These are phyloP conservation scores for Sebastes nivosus DNA, from an alignment of 2,797 vertebrate species.

Conservation along the genomic window DNA sequence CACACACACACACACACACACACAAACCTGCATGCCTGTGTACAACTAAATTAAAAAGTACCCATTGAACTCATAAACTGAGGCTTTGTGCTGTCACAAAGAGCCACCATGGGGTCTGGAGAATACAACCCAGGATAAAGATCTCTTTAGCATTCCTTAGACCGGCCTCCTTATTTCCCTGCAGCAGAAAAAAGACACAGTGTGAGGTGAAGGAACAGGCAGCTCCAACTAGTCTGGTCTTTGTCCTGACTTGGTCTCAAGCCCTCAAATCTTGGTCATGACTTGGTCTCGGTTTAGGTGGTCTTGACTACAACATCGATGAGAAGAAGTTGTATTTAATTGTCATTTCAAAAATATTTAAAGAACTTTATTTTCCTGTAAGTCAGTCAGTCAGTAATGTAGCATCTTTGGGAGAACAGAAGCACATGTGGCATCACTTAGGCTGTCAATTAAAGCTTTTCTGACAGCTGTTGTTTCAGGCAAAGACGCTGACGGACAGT, in stretches of 20 bases:
- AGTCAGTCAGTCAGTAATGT: not conserved
- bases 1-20: not conserved
- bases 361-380: not conserved
- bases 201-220: slow-evolving; percentile 26
- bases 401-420: not conserved
- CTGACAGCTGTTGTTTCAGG: slow-evolving; percentile 9
- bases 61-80: slow-evolving; percentile 13
- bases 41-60: not conserved
- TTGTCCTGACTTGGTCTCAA: no score
- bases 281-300: no score
- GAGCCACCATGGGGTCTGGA: slow-evolving; percentile 38
- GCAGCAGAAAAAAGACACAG: slow-evolving; percentile 41
- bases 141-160: slow-evolving; percentile 63
- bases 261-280: no score
- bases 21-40: not conserved
- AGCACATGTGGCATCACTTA: not conserved
- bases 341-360: not conserved
- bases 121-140: slow-evolving; percentile 43
- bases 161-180: slow-evolving; percentile 18
- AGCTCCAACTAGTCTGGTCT: not conserved
- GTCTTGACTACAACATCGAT: no score
- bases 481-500: slow-evolving; percentile 2
- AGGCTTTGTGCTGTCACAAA: slow-evolving; percentile 27
- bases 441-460: not conserved
- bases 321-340: not conserved